These are phyloP conservation scores for Paracentrotus lividus DNA, from an alignment of 53 echinoderm and acorn worm genomes.

Conservation along the genomic window DNA sequence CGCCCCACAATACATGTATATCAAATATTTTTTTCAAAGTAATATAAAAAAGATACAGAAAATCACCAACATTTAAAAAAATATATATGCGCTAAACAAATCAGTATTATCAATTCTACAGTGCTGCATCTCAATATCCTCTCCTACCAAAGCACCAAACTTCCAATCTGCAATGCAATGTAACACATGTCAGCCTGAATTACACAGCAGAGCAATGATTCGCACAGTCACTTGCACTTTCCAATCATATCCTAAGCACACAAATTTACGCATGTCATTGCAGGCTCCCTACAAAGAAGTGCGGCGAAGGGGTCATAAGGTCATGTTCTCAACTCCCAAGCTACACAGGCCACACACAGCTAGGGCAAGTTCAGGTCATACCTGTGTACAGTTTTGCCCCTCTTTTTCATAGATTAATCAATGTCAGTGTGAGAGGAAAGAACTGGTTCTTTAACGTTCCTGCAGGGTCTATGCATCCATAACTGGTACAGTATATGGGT, in stretches of 20 bases:
- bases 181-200: constrained; percentile 51
- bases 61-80: too few species aligned
- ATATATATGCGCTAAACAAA: background rate
- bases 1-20: background rate
- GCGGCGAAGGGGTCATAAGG: constrained; percentile 56
- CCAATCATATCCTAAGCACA: constrained; percentile 60
- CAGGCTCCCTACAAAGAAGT: constrained; percentile 61
- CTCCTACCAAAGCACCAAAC: background rate
- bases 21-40: background rate
- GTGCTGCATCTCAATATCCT: constrained; percentile 4
- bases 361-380: constrained; percentile 51
- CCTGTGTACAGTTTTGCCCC: background rate
- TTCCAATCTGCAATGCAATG: constrained; percentile 42
- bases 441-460: constrained; percentile 16
- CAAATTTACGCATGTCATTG: constrained; percentile 65
- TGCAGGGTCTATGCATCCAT: background rate
- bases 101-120: background rate
- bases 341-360: constrained; percentile 57
- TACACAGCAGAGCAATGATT: constrained; percentile 56
- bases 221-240: constrained; percentile 68
- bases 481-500: constrained; percentile 38
- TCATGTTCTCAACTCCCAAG: constrained; percentile 48
- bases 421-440: constrained; percentile 14
- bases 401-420: background rate
- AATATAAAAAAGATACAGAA: too few species aligned